phyloP scores from a whole-genome alignment of 2,888 invertebrate genomes.

The Allacma fusca region DNA sequence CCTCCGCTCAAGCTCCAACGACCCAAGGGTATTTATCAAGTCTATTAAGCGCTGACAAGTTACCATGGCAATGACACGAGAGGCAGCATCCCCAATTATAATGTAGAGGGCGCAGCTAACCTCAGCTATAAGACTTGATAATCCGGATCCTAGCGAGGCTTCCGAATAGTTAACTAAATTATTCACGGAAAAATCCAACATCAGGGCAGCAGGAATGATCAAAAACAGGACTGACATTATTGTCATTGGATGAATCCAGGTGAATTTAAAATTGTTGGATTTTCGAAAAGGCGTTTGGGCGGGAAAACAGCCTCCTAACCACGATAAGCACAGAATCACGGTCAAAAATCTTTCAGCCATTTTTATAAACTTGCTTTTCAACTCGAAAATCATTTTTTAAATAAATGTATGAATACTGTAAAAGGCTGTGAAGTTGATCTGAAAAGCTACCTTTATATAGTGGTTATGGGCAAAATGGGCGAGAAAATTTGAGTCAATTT shows the following conservation, averaged over 20 bases:
- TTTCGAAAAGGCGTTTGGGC: slow-evolving; percentile 10
- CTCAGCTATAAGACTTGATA: slow-evolving; percentile 18
- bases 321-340: slow-evolving; percentile 19
- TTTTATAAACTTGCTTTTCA: too few species aligned
- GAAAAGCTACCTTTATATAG: too few species aligned
- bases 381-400: too few species aligned
- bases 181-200: slow-evolving; percentile 25
- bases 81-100: slow-evolving; percentile 16
- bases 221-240: neutral
- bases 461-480: too few species aligned
- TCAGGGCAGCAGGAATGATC: slow-evolving; percentile 2
- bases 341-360: neutral
- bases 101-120: slow-evolving; percentile 27
- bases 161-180: slow-evolving; percentile 11
- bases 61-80: neutral
- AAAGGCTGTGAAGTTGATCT: too few species aligned
- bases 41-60: slow-evolving; percentile 2
- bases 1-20: slow-evolving; percentile 10
- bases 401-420: too few species aligned
- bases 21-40: neutral
- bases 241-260: slow-evolving; percentile 22
- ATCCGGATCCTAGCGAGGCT: neutral
- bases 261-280: slow-evolving; percentile 17
- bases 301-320: slow-evolving; percentile 27
- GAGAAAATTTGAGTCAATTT: too few species aligned